Evolutionary conservation across 2,888 invertebrate species (phyloP), one percentile per base, ranked within the genome.

Genomic region (Sepiola atlantica): DNA sequence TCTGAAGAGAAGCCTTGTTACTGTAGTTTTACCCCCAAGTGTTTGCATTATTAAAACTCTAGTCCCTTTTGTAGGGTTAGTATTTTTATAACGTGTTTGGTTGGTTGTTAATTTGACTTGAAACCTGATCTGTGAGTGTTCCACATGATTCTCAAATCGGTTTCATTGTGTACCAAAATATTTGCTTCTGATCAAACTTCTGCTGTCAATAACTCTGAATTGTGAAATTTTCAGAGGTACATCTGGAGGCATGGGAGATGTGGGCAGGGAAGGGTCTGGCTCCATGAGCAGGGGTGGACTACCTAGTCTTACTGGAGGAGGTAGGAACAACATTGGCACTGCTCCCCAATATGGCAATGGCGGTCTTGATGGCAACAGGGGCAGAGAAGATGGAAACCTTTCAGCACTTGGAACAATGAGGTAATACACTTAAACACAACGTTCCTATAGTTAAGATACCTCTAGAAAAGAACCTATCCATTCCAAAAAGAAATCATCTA

Each of bases 351-450:
- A 24, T 93, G 35, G 45, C 20, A 90, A 95, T 45, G 61, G 94
- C n/a, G 95, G 96, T 90, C 95, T 95, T 90, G 95, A 96, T 35
- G 95, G 92, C 92, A 92, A 55, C 55, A 54, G 92, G 92, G 92
- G 55, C 92, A 92, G 92, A 92, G 92, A 92, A 28, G 92, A 92
- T 92, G 92, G 92, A 45, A 77, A 77, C 77, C 92, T 92, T 28
- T 54, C 45, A 92, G 92, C 28, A 92, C 92, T 92, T 92, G 91
- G 91, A 91, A 54, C 54, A 92, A 55, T 92, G 92, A 92, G 92
- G 92, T 92, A 92, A 92, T 92, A 92, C 54, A 45, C 45, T n/a
- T 28, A 45, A 28, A 54, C 55, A 54, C 55, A 24, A 91, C 24
- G 24, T 21, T 21, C 24, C 24, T 92, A 54, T 54, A 92, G 92